Percentiles rank a stretch among this genome's conserved stretches.
Evolutionary conservation across 2,888 invertebrate genomes (phyloP).

Genomic region (Synanthedon formicaeformis): DNA sequence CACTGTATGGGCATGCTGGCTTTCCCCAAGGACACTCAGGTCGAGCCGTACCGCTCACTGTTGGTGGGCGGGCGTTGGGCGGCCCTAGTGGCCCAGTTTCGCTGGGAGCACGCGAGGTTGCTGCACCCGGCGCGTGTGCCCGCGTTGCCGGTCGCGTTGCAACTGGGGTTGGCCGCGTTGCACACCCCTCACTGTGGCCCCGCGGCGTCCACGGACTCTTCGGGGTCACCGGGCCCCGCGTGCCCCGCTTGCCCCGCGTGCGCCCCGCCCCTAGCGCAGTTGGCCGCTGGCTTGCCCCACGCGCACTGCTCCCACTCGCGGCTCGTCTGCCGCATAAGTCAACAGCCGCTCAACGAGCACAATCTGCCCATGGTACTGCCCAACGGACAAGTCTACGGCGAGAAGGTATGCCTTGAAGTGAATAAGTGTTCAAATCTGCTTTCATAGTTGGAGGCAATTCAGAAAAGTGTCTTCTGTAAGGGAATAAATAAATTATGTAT

Average conservation of each 20-base stretch:
- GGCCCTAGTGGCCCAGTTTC: constrained; percentile 88
- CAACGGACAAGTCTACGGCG: constrained; percentile 97
- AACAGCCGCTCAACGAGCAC: constrained; percentile 93
- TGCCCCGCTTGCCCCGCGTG: constrained; percentile 86
- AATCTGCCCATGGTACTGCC: constrained; percentile 99
- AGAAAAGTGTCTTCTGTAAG: too few species aligned
- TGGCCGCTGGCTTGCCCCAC: constrained; percentile 89
- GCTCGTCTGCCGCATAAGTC: constrained; percentile 91
- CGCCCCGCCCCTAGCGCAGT: constrained; percentile 84
- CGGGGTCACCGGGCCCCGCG: not conserved
- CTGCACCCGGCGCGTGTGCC: constrained; percentile 94
- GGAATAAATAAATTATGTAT: too few species aligned
- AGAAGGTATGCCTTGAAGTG: constrained; percentile 72
- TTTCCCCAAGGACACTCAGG: constrained; percentile 84
- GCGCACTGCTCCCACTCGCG: constrained; percentile 97
- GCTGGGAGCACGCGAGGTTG: constrained; percentile 92
- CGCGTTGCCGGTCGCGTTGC: constrained; percentile 91
- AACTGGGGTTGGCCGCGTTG: constrained; percentile 91
- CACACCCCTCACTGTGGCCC: constrained; percentile 82
- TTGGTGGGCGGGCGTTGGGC: constrained; percentile 82
- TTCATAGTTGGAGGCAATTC: not conserved
- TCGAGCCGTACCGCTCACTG: constrained; percentile 78
- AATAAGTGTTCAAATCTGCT: not conserved
- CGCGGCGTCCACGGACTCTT: not conserved
- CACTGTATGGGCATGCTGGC: constrained; percentile 96